Percentiles rank a stretch among this genome's conserved stretches.
phyloP scores from a whole-genome alignment of 2,888 invertebrate genomes.

The Tiliacea aurago region DNA sequence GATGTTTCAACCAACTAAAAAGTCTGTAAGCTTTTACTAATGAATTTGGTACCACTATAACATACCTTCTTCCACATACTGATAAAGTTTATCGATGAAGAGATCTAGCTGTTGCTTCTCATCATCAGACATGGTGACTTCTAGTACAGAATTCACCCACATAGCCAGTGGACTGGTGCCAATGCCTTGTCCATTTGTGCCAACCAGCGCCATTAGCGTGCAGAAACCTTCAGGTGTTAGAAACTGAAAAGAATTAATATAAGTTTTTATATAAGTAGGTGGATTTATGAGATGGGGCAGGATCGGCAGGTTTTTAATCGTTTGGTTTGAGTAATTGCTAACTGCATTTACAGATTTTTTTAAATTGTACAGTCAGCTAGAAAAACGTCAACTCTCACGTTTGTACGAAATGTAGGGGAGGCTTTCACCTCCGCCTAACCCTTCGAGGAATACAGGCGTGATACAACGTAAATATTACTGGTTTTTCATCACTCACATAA shows the following conservation, averaged over 20 bases:
- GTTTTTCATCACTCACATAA: background rate
- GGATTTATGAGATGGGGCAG: too few relatives aligned
- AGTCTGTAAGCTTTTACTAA: background rate
- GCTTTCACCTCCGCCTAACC: background rate
- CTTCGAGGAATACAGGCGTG: background rate
- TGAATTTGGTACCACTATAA: background rate
- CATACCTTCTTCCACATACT: slow-evolving; percentile 95
- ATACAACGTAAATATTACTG: background rate
- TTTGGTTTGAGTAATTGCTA: too few relatives aligned
- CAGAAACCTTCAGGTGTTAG: slow-evolving; percentile 96
- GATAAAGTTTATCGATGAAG: slow-evolving; percentile 95
- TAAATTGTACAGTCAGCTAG: too few relatives aligned
- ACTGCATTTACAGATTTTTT: too few relatives aligned
- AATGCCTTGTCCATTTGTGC: slow-evolving; percentile 98
- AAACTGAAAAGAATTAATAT: slow-evolving; percentile 79
- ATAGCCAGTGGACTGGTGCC: slow-evolving; percentile 97
- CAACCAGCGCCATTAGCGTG: slow-evolving; percentile 92
- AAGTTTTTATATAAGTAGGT: background rate
- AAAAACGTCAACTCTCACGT: too few relatives aligned
- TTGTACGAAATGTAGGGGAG: background rate
- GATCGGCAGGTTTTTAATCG: too few relatives aligned
- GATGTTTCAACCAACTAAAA: background rate
- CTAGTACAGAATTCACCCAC: slow-evolving; percentile 95
- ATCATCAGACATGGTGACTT: slow-evolving; percentile 92
- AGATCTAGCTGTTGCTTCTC: slow-evolving; percentile 93